Evolutionary conservation across 2,797 vertebrate genomes (phyloP).

Genomic region (Caiman crocodilus): DNA sequence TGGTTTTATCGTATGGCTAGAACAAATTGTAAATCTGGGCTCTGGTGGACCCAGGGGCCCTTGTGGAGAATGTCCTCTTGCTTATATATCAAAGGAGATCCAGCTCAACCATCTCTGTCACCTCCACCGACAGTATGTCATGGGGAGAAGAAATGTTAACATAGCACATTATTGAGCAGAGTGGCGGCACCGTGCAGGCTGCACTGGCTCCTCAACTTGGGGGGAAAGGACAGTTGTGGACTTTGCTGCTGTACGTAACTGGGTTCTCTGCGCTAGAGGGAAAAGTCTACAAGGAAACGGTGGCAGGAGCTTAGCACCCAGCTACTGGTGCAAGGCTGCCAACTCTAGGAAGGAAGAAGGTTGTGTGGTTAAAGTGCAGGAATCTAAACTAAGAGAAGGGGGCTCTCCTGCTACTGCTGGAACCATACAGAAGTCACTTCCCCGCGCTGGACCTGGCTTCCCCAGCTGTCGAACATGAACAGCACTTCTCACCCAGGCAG

Average conservation of each 20-base stretch:
- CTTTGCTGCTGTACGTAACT: background rate
- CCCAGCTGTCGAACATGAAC: background rate
- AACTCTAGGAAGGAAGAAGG: background rate
- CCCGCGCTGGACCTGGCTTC: background rate
- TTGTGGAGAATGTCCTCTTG: background rate
- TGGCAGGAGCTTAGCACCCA: conserved; percentile 1
- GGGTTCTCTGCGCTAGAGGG: background rate
- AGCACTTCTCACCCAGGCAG: background rate
- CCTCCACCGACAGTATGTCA: background rate
- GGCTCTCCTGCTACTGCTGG: background rate
- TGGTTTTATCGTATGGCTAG: background rate
- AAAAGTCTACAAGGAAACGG: background rate
- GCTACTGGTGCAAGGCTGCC: background rate
- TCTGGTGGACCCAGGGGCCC: background rate
- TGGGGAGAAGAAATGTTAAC: background rate
- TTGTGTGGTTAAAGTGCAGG: conserved; percentile 25
- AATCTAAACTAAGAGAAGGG: background rate
- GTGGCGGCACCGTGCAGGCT: background rate
- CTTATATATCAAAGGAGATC: background rate
- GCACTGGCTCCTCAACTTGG: background rate
- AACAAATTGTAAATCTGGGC: background rate
- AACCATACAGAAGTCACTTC: background rate
- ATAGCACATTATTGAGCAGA: background rate
- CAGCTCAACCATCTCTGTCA: background rate
- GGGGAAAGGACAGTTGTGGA: background rate